phyloP scores from a whole-genome alignment of 2,113 vertebrate species.

The Dryoscopus gambensis region DNA sequence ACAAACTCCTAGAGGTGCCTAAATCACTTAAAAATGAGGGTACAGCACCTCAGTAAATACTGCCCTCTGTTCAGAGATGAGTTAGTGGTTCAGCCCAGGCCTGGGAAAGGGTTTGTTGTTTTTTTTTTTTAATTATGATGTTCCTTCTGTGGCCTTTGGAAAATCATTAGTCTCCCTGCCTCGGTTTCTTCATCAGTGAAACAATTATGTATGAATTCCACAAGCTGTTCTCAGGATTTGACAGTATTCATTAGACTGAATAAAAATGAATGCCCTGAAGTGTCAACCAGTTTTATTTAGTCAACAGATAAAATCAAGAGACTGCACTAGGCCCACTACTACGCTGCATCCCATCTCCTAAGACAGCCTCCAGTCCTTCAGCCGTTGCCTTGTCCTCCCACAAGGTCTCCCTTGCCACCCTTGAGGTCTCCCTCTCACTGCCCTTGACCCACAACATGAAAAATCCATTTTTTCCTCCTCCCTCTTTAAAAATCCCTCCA shows the following conservation, averaged over 20 bases:
- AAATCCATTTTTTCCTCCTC: neutral
- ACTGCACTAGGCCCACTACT: neutral
- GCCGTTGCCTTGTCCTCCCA: neutral
- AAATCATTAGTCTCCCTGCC: slow-evolving; percentile 51
- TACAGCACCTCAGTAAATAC: neutral
- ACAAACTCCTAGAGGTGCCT: neutral
- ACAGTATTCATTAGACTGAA: slow-evolving; percentile 65
- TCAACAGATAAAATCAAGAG: slow-evolving; percentile 54
- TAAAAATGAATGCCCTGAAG: slow-evolving; percentile 59
- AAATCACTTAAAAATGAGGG: neutral
- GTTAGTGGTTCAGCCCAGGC: neutral
- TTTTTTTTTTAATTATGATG: slow-evolving; percentile 16
- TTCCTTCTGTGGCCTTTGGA: slow-evolving; percentile 57
- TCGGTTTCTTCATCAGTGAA: slow-evolving; percentile 59
- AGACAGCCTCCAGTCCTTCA: neutral
- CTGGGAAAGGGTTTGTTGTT: slow-evolving; percentile 8
- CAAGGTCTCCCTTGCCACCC: neutral
- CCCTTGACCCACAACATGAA: neutral
- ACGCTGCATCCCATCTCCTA: neutral
- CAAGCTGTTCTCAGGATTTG: slow-evolving; percentile 65
- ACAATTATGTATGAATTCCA: slow-evolving; percentile 68
- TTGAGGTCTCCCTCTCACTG: neutral
- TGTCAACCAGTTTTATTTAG: slow-evolving; percentile 59
- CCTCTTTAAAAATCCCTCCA: neutral
- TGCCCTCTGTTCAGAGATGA: neutral